Conservation (phyloP, 2,797 vertebrate genomes). For the Orestias chungarensis region DNA sequence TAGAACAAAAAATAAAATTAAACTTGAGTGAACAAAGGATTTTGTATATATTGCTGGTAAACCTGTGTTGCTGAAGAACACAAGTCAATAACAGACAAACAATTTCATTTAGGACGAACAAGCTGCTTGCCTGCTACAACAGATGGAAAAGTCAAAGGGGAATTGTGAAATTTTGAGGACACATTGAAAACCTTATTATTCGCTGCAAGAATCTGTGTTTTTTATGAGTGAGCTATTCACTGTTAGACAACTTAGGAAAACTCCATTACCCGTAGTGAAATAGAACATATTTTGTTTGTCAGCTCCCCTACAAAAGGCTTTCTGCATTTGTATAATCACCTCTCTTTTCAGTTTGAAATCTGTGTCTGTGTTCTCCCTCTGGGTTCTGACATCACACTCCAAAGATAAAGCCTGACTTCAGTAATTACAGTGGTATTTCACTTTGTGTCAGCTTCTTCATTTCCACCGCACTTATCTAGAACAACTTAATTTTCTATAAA, state of each 20-base stretch:
- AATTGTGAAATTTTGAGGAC: slow-evolving; percentile 7
- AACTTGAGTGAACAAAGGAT: background rate
- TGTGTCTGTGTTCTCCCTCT: slow-evolving; percentile 16
- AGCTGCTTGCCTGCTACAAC: slow-evolving; percentile 13
- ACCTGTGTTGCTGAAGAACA: background rate
- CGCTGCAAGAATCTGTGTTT: slow-evolving; percentile 13
- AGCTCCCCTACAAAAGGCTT: slow-evolving; percentile 6
- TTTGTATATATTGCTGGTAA: background rate
- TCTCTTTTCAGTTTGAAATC: slow-evolving; percentile 4
- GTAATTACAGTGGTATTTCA: slow-evolving; percentile 43
- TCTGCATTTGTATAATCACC: slow-evolving; percentile 12
- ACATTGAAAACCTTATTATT: slow-evolving; percentile 12
- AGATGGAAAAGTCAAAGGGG: slow-evolving; percentile 19
- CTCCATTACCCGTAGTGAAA: background rate
- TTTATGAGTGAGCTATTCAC: slow-evolving; percentile 15
- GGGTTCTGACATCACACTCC: slow-evolving; percentile 15
- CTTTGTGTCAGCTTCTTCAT: slow-evolving; percentile 22
- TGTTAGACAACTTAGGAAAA: slow-evolving; percentile 12
- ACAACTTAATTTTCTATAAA: slow-evolving; percentile 29
- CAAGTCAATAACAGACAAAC: background rate
- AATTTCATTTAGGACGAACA: background rate
- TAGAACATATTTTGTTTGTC: slow-evolving; percentile 16
- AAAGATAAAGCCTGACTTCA: slow-evolving; percentile 39
- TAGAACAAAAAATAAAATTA: background rate
- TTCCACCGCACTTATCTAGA: slow-evolving; percentile 20